Percentiles rank a stretch among this genome's conserved stretches.
Evolutionary conservation across 2,113 vertebrate species (phyloP).

Genomic region (Panthera tigris): DNA sequence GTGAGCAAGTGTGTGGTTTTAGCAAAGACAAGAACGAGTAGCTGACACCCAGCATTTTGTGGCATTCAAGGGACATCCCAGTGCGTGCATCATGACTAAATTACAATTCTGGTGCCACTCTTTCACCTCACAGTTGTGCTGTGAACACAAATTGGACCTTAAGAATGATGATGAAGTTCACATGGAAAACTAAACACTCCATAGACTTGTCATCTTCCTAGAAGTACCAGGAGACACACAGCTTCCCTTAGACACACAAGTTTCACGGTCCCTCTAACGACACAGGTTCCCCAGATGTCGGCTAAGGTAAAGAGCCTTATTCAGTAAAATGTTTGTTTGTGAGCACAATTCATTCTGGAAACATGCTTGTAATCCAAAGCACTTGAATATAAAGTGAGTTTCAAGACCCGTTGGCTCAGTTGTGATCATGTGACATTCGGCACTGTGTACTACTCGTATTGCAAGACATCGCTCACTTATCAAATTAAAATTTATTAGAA

Average conservation of each 20-base stretch:
- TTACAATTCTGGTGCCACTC: background rate
- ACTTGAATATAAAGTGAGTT: too few relatives aligned
- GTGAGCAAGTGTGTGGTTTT: background rate
- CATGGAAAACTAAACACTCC: background rate
- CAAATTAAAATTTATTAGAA: too few relatives aligned
- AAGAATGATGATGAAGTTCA: background rate
- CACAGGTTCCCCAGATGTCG: background rate
- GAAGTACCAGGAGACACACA: background rate
- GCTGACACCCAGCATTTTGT: background rate
- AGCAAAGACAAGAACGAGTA: background rate
- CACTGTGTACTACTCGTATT: too few relatives aligned
- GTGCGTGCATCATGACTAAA: background rate
- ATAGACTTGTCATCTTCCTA: background rate
- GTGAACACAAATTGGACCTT: background rate
- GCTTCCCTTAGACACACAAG: background rate
- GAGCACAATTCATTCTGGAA: too few relatives aligned
- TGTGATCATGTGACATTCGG: too few relatives aligned
- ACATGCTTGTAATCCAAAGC: too few relatives aligned
- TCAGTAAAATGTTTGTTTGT: too few relatives aligned
- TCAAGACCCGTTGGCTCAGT: too few relatives aligned
- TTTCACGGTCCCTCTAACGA: background rate
- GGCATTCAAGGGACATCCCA: background rate
- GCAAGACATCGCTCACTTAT: too few relatives aligned
- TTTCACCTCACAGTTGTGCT: background rate
- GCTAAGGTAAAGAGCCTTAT: background rate